These are phyloP conservation scores for Melopsittacus undulatus DNA, from an alignment of 2,797 vertebrate genomes.

Conservation along the genomic window DNA sequence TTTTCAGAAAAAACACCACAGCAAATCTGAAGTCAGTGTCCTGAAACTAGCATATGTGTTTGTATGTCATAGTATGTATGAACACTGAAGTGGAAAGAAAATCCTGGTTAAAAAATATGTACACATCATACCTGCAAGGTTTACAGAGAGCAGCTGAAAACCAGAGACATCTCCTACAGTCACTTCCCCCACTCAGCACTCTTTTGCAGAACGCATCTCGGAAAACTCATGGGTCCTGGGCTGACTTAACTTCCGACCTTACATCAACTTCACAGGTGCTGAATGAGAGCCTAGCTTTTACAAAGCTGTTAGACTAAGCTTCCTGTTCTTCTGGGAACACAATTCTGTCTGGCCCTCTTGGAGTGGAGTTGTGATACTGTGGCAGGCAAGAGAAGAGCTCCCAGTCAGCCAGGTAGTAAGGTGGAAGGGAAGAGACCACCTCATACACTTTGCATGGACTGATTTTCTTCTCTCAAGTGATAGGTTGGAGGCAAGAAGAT, in stretches of 20 bases:
- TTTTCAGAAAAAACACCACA: slow-evolving; percentile 12
- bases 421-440: background rate
- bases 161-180: background rate
- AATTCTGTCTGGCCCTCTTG: background rate
- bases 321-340: background rate
- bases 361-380: background rate
- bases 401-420: background rate
- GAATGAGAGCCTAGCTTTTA: background rate
- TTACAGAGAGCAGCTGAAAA: background rate
- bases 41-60: background rate
- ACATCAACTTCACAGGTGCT: background rate
- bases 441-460: background rate
- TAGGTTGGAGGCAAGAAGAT: background rate
- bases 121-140: background rate
- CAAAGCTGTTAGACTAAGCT: background rate
- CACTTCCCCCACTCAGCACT: background rate
- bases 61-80: background rate
- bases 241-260: background rate
- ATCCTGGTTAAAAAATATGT: background rate
- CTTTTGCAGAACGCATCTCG: background rate
- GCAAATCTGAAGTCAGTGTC: background rate
- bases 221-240: background rate
- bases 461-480: background rate
- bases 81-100: slow-evolving; percentile 5
- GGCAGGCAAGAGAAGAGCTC: background rate